Percentiles rank a stretch among this genome's conserved stretches.
Evolutionary conservation across 2,888 invertebrate species (phyloP).

Genomic region (Oligia fasciuncula): DNA sequence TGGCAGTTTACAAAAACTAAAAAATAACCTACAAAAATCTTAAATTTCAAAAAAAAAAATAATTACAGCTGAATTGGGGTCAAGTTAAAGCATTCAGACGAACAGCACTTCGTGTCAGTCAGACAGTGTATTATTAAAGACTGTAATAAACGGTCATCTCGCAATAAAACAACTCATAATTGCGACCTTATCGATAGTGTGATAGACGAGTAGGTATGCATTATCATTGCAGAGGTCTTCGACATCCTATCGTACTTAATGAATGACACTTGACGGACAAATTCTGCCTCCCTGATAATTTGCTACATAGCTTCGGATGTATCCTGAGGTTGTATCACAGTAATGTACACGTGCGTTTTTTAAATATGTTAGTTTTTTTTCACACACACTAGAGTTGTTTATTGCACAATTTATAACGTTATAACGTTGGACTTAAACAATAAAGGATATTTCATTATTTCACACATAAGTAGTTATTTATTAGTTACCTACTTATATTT

Average conservation of each 20-base stretch:
- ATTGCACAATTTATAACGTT: background rate
- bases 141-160: slow-evolving; percentile 29
- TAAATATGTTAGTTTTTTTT: background rate
- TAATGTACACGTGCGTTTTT: background rate
- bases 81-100: slow-evolving; percentile 46
- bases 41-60: background rate
- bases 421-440: slow-evolving; percentile 1
- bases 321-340: background rate
- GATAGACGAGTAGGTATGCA: slow-evolving; percentile 54
- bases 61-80: slow-evolving; percentile 26
- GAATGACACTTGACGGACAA: slow-evolving; percentile 62
- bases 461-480: slow-evolving; percentile 14
- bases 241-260: slow-evolving; percentile 51
- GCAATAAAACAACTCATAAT: slow-evolving; percentile 50
- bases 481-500: slow-evolving; percentile 12
- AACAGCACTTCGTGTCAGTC: slow-evolving; percentile 35
- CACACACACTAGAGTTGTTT: background rate
- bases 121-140: slow-evolving; percentile 41
- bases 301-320: slow-evolving; percentile 32
- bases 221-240: slow-evolving; percentile 60
- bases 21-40: background rate
- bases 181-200: slow-evolving; percentile 43
- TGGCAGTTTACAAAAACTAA: background rate
- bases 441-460: slow-evolving; percentile 12
- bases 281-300: slow-evolving; percentile 40